Conservation (phyloP, 2,797 vertebrate genomes). For the Urophycis tenuis region DNA sequence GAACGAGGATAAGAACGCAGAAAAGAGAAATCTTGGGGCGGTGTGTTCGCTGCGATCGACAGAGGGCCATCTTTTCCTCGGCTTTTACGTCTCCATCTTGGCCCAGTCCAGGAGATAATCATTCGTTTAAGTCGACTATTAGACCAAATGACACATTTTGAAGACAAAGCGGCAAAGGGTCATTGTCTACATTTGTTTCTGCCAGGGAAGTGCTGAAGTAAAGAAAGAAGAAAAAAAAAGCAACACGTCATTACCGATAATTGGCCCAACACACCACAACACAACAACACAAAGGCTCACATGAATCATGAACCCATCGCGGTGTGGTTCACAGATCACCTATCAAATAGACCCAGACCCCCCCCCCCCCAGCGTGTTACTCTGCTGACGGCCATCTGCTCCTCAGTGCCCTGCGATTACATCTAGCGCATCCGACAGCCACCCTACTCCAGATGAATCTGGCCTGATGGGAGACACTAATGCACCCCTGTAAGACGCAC, state of each 20-base stretch:
- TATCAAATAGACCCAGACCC: not conserved
- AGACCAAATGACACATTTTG: not conserved
- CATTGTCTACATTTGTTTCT: not conserved
- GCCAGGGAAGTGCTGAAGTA: not conserved
- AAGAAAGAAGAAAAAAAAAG: not conserved
- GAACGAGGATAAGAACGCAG: not conserved
- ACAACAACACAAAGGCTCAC: not conserved
- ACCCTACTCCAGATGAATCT: conserved; percentile 21
- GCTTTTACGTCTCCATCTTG: not conserved
- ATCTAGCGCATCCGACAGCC: conserved; percentile 39
- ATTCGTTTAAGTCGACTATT: not conserved
- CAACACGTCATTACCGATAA: not conserved
- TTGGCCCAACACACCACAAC: not conserved
- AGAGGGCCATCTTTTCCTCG: not conserved
- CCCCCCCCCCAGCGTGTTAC: not conserved
- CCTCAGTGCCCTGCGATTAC: conserved; percentile 38
- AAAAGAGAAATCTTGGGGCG: not conserved
- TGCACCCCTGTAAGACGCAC: not conserved
- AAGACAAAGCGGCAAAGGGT: not conserved
- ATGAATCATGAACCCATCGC: not conserved
- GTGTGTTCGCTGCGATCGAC: not conserved
- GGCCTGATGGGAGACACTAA: conserved; percentile 25
- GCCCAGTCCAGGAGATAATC: not conserved
- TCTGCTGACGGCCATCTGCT: conserved; percentile 36
- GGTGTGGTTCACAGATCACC: not conserved